phyloP scores from a whole-genome alignment of 2,113 vertebrate species.

The Anguilla japonica region DNA sequence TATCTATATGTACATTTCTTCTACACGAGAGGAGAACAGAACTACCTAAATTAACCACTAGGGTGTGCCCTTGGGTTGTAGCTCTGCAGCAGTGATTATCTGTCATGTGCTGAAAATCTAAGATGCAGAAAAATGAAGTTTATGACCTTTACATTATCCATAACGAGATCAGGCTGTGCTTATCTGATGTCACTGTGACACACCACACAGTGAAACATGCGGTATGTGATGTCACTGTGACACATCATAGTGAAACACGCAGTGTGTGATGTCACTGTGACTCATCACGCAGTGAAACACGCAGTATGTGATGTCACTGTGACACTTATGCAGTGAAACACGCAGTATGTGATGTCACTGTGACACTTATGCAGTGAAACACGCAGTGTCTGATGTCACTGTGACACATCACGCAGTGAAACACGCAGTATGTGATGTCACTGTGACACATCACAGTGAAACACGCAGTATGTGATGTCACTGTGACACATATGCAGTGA shows the following conservation, averaged over 20 bases:
- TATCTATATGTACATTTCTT: background rate
- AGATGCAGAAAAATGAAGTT: background rate
- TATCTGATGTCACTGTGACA: background rate
- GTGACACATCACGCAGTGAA: background rate
- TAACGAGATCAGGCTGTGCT: background rate
- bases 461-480: no score
- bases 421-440: background rate
- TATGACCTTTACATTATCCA: background rate
- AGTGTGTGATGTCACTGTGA: no score
- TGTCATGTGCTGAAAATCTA: background rate
- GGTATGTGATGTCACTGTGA: no score
- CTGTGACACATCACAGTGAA: background rate
- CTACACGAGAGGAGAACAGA: background rate
- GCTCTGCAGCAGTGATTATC: background rate
- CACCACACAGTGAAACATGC: no score
- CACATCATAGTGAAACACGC: no score
- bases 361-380: no score
- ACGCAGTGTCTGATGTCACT: no score
- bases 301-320: no score
- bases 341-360: no score
- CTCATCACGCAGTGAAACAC: no score
- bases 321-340: no score
- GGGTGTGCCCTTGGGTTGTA: background rate
- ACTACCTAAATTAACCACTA: constrained; percentile 17
- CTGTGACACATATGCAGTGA: no score